Percentiles rank a stretch among this genome's conserved stretches.
Conservation (phyloP, 2,797 vertebrate species). For the Phyllotis vaccarum region DNA sequence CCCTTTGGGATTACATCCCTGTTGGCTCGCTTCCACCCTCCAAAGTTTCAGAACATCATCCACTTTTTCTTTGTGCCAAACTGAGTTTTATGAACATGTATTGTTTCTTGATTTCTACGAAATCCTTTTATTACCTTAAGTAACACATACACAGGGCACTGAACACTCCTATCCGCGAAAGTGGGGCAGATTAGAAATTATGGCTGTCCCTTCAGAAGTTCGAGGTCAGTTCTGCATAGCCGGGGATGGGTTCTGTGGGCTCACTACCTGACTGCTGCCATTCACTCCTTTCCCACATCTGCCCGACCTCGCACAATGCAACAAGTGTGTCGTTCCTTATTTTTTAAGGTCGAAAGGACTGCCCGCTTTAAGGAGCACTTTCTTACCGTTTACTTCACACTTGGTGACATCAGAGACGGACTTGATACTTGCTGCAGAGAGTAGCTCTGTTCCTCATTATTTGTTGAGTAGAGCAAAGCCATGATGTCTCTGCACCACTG, state of each 20-base stretch:
- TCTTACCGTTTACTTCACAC: not conserved
- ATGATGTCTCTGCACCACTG: not conserved
- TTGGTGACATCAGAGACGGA: not conserved
- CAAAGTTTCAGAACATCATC: not conserved
- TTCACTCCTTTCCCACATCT: not conserved
- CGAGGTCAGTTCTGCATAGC: not conserved
- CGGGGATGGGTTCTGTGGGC: not conserved
- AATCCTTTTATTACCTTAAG: slow-evolving; percentile 3
- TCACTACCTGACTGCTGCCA: not conserved
- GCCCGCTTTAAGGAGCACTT: not conserved
- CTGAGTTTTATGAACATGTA: not conserved
- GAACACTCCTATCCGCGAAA: not conserved
- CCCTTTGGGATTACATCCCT: not conserved
- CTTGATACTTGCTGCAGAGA: not conserved
- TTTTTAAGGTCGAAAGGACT: not conserved
- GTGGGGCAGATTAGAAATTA: not conserved
- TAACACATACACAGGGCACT: not conserved
- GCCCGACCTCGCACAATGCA: not conserved
- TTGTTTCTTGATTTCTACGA: slow-evolving; percentile 12
- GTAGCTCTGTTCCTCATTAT: not conserved
- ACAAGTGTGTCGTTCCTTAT: not conserved
- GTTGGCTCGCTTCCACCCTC: not conserved
- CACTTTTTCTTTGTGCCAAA: not conserved
- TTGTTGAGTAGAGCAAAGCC: not conserved
- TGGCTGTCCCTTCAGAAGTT: not conserved